Base-by-base conservation (phyloP, 2,888 invertebrate genomes). In the Colletes collaris region DNA sequence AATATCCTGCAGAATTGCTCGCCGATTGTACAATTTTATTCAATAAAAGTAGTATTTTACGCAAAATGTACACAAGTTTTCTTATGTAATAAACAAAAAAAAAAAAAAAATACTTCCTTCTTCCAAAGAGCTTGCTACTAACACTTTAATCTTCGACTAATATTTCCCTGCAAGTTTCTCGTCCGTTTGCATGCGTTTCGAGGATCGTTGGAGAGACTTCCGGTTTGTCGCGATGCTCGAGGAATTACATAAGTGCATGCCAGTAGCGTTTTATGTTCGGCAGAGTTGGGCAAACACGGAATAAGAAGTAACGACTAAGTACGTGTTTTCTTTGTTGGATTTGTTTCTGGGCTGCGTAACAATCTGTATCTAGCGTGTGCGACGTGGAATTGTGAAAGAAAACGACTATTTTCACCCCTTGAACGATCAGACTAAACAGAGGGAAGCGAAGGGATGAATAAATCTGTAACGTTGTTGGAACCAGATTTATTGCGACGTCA, bases 71-170 rank as follows among this genome's bases (percentile, higher is more conserved):
- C 87, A 89, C 86, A 87, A 27, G 76, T 89, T 87, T 88, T 87
- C 88, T 89, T 89, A 60, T 79, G 75, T 85, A 79, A 86, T 85
- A 78, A 88, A 85, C 50, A n/a, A 59, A 60, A 27, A 78, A 49
- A 56, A 19, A 63, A 13, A 46, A n/a, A n/a, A 7, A 7, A 60
- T 65, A 84, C 83, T 84, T 85, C 85, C 89, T 89, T 86, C 82
- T 81, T 90, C 88, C 90, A 88, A 68, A 71, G 88, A 71, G 89
- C 90, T 92, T 92, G 92, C 92, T 79, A 90, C 87, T 92, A 92
- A 92, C 83, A 86, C 87, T 91, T 88, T 90, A 88, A 90, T 87
- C 87, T 89, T 85, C 86, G 56, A 88, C 90, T 92, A 92, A 92
- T 85, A 84, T 69, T 75, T 76, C 76, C 81, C 80, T 8, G 80